phyloP scores from a whole-genome alignment of 2,797 vertebrate species.

The Lophotriccus pileatus region DNA sequence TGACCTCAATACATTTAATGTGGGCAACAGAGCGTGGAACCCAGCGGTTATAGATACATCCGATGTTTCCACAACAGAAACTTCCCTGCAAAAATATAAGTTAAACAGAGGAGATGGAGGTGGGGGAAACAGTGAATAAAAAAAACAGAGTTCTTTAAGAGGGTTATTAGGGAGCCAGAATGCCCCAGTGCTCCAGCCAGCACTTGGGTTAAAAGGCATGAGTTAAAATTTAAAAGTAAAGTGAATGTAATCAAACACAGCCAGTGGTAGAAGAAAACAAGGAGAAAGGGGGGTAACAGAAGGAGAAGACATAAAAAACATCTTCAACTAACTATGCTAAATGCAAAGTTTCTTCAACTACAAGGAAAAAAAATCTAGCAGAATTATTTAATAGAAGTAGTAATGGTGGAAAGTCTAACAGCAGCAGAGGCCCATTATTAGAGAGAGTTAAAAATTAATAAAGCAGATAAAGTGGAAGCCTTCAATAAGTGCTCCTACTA shows the following conservation, averaged over 20 bases:
- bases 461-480: constrained; percentile 10
- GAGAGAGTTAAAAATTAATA: constrained; percentile 48
- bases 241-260: background rate
- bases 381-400: background rate
- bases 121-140: background rate
- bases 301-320: background rate
- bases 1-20: constrained; percentile 16
- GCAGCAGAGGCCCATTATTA: constrained; percentile 2
- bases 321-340: background rate
- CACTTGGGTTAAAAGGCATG: background rate
- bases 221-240: background rate
- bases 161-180: background rate
- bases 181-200: background rate
- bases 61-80: background rate
- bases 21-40: background rate
- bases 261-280: background rate
- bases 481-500: constrained; percentile 33
- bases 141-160: background rate
- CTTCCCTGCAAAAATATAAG: background rate
- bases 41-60: background rate
- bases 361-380: background rate
- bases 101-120: background rate
- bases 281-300: background rate
- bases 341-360: background rate
- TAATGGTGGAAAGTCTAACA: background rate